Evolutionary conservation across 2,797 vertebrate genomes (phyloP), one percentile per base, ranked within the genome.

Genomic region (Diplodus puntazzo): DNA sequence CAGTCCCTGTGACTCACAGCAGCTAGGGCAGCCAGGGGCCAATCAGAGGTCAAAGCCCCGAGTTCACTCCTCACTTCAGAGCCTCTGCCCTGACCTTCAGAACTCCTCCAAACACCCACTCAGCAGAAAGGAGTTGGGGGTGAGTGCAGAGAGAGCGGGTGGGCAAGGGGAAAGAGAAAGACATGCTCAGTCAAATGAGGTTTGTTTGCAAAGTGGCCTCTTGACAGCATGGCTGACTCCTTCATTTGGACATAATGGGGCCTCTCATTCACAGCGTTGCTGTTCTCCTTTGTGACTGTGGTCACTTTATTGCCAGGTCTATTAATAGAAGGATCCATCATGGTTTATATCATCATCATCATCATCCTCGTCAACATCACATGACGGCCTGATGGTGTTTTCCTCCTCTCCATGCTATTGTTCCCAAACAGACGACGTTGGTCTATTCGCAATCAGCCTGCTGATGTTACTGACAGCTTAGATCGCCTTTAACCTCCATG

Each of bases 281-380:
- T 81, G 73, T 86, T 76, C 83, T 86, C 71, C 69, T 89, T 88
- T 88, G 85, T 91, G 90, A 87, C 89, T 91, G 88, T 43, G 92
- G 92, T 88, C 86, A 86, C 84, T 82, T 63, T 78, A 72, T 76
- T 79, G 88, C 82, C 83, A 77, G 76, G 75, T 81, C 90, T 95
- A 95, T 90, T 92, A 94, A 95, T 95, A 95, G 89, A 87, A 79
- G 42, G 66, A 88, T 93, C 93, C 81, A 92, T 93, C 91, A 93
- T 88, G 62, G 30, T 88, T 73, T 74, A 78, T 73, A 82, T 88
- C 83, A 80, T 87, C 84, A 79, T 21, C 68, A 73, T 85, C 30
- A 7, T 34, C 34, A 9, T 86, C 83, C 69, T 89, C 11, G 80
- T 91, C 91, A 92, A 83, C 88, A 89, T 91, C 92, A 93, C 91